Conservation (phyloP, 2,113 vertebrate genomes). For the Smithornis capensis region DNA sequence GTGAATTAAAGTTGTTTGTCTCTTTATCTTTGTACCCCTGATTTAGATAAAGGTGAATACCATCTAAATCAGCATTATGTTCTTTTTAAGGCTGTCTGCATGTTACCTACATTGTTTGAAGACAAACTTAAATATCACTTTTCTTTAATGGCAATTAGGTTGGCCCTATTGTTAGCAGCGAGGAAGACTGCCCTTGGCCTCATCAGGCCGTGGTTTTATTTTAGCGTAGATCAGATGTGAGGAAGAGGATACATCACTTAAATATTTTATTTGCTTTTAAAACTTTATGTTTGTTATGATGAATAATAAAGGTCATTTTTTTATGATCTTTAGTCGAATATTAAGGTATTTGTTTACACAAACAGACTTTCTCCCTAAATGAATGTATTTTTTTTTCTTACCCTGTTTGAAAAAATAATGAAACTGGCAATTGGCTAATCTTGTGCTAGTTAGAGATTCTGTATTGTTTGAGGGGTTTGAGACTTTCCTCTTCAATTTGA, state of each 20-base stretch:
- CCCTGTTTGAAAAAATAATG: background rate
- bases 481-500: background rate
- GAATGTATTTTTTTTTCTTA: background rate
- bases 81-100: background rate
- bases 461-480: background rate
- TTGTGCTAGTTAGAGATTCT: background rate
- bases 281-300: background rate
- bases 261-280: background rate
- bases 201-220: background rate
- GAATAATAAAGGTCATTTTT: background rate
- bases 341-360: background rate
- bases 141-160: background rate
- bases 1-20: constrained; percentile 32
- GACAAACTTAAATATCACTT: background rate
- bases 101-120: background rate
- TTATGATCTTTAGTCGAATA: background rate
- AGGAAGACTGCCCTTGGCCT: background rate
- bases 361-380: background rate
- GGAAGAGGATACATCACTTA: background rate
- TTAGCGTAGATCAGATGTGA: background rate
- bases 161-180: background rate
- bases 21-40: background rate
- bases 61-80: background rate
- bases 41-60: constrained; percentile 12
- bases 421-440: background rate